Conservation (phyloP, 2,797 vertebrate genomes). For the Staurois parvus region DNA sequence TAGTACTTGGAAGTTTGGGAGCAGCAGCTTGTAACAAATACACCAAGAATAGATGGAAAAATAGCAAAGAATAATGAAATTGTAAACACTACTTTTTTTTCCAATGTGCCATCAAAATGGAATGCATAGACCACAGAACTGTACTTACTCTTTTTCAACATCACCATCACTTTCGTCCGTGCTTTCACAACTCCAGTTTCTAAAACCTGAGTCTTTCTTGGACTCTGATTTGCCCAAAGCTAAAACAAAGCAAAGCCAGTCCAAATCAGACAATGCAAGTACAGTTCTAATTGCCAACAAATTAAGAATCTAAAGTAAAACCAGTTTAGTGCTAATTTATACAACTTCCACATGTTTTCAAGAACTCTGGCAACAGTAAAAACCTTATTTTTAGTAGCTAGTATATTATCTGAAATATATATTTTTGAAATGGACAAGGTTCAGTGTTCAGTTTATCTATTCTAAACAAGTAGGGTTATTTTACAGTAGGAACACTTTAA, state of each 20-base stretch:
- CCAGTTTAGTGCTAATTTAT: background rate
- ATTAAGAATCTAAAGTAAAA: background rate
- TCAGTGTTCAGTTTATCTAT: no score
- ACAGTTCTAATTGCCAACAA: background rate
- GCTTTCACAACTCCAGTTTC: constrained; percentile 91
- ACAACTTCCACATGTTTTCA: no score
- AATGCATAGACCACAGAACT: background rate
- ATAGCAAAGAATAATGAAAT: background rate
- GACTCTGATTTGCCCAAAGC: constrained; percentile 90
- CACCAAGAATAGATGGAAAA: background rate
- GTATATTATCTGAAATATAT: background rate
- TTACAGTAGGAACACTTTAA: no score
- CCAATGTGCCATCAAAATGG: background rate
- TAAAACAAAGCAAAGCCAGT: constrained; percentile 75
- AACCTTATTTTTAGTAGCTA: background rate
- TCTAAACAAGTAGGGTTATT: no score
- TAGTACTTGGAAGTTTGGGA: no score
- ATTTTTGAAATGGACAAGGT: no score
- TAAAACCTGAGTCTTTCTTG: constrained; percentile 93
- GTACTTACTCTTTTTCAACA: constrained; percentile 91
- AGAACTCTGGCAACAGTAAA: background rate
- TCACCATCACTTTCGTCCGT: constrained; percentile 87
- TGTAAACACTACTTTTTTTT: background rate
- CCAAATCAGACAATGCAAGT: constrained; percentile 33
- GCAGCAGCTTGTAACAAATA: background rate